phyloP scores from a whole-genome alignment of 1,140 invertebrate species.

The Mercenaria mercenaria region DNA sequence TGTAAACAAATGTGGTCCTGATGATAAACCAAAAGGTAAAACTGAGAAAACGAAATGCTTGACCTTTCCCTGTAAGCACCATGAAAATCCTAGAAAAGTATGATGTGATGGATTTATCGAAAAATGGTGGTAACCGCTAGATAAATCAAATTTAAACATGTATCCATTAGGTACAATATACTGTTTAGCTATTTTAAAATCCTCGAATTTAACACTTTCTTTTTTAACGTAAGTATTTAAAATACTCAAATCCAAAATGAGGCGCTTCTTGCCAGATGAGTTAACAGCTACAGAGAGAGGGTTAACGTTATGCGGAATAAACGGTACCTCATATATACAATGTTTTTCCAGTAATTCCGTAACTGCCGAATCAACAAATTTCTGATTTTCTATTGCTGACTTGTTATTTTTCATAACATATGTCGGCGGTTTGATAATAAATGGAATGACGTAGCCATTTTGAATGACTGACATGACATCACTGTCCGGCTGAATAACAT shows the following conservation, averaged over 20 bases:
- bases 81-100: neutral
- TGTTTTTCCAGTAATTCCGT: neutral
- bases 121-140: neutral
- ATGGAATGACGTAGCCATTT: too few species aligned
- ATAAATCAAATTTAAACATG: constrained; percentile 2
- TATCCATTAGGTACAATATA: neutral
- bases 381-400: constrained; percentile 12
- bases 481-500: too few species aligned
- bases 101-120: neutral
- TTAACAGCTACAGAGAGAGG: neutral
- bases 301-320: neutral
- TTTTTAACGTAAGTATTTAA: neutral
- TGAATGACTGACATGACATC: too few species aligned
- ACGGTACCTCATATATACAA: neutral
- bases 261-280: neutral
- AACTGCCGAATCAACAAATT: constrained; percentile 50
- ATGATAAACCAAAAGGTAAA: neutral
- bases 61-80: neutral
- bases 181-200: neutral
- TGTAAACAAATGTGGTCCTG: too few species aligned
- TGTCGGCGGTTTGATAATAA: neutral
- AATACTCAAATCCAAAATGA: too few species aligned
- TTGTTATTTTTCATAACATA: constrained; percentile 35
- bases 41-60: neutral
- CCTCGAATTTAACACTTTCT: neutral